Conservation (phyloP, 2,888 invertebrate genomes). For the Muscina levida region DNA sequence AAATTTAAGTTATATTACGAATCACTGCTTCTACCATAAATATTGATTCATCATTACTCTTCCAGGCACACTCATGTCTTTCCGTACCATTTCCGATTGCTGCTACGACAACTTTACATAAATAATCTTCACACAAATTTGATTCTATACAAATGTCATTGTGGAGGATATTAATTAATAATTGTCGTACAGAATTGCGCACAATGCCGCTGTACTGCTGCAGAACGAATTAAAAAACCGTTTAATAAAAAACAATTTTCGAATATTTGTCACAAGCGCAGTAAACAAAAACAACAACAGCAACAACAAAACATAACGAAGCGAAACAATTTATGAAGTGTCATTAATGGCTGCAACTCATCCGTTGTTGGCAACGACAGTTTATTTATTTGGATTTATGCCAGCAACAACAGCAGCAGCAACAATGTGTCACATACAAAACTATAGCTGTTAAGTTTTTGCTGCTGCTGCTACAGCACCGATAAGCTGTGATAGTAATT, state of each 20-base stretch:
- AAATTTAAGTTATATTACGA: too few relatives aligned
- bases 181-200: not conserved
- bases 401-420: not conserved
- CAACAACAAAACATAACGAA: too few relatives aligned
- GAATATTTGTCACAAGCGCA: not conserved
- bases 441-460: not conserved
- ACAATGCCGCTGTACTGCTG: not conserved
- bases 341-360: not conserved
- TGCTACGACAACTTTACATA: too few relatives aligned
- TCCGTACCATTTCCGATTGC: too few relatives aligned
- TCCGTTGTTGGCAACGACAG: not conserved
- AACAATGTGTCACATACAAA: not conserved
- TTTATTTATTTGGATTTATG: constrained; percentile 12
- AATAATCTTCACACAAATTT: too few relatives aligned
- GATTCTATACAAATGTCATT: not conserved
- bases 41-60: too few relatives aligned
- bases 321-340: constrained; percentile 23
- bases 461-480: not conserved
- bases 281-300: too few relatives aligned
- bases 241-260: not conserved
- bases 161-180: constrained; percentile 9
- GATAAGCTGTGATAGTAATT: constrained; percentile 14
- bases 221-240: too few relatives aligned
- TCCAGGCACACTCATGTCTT: too few relatives aligned
- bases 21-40: too few relatives aligned